Conservation (phyloP, 2,888 invertebrate genomes). For the Athalia circularis region DNA sequence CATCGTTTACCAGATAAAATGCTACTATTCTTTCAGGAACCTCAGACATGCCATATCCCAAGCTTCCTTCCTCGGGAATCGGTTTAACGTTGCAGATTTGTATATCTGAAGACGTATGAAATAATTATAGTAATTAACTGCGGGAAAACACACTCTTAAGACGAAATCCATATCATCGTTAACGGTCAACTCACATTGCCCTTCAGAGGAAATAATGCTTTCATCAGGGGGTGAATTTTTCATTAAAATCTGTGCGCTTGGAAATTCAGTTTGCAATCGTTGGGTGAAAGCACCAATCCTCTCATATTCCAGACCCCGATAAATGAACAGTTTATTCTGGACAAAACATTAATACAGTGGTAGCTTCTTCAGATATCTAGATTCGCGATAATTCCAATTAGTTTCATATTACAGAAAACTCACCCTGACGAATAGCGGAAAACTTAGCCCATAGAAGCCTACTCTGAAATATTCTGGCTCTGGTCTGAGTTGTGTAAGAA, state of each 20-base stretch:
- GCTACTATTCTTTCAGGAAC: constrained; percentile 91
- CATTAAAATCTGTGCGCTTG: constrained; percentile 93
- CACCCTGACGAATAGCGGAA: constrained; percentile 96
- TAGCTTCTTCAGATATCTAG: neutral
- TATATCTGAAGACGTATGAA: constrained; percentile 80
- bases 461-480: constrained; percentile 97
- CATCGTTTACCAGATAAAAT: constrained; percentile 94
- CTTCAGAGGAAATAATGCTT: constrained; percentile 88
- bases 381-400: neutral
- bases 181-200: constrained; percentile 81
- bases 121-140: neutral
- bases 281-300: constrained; percentile 95
- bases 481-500: constrained; percentile 89
- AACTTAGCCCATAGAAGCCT: constrained; percentile 94
- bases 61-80: constrained; percentile 82
- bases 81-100: constrained; percentile 97
- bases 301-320: constrained; percentile 96
- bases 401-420: constrained; percentile 66
- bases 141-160: too few relatives aligned
- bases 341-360: constrained; percentile 55
- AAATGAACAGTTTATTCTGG: constrained; percentile 96
- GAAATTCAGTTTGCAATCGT: constrained; percentile 94
- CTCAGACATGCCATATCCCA: constrained; percentile 77
- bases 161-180: neutral
- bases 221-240: constrained; percentile 95